Conservation (phyloP, 2,888 invertebrate species). For the Chloromyia formosa region DNA sequence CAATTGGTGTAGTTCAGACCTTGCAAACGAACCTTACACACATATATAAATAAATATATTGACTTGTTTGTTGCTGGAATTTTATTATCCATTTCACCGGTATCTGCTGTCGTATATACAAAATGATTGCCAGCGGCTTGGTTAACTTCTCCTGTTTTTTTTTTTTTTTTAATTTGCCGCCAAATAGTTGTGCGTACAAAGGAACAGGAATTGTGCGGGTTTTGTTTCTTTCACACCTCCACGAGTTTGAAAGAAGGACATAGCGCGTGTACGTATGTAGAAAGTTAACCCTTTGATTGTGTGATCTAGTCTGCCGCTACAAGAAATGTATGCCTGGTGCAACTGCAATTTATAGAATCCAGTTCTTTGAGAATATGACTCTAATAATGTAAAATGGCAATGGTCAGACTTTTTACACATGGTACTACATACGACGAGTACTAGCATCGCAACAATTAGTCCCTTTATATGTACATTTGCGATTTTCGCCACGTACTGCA, state of each 20-base stretch:
- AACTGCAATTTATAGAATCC: no score
- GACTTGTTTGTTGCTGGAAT: slow-evolving; percentile 25
- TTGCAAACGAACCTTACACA: not conserved
- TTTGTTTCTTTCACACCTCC: slow-evolving; percentile 35
- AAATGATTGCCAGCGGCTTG: not conserved
- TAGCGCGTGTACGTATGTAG: not conserved
- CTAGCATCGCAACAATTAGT: no score
- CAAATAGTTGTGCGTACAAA: slow-evolving; percentile 33
- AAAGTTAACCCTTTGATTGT: no score
- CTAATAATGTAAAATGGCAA: no score
- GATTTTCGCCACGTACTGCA: no score
- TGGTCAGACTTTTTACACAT: no score
- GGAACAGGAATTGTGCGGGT: slow-evolving; percentile 10
- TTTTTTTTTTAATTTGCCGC: slow-evolving; percentile 38
- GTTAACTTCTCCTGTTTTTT: not conserved
- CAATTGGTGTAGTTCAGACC: not conserved
- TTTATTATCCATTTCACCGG: not conserved
- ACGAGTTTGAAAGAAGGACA: not conserved
- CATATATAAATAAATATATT: slow-evolving; percentile 36
- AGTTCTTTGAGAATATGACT: no score
- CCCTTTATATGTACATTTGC: no score
- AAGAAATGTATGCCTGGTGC: no score
- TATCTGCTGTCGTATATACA: not conserved
- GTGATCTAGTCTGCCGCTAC: no score
- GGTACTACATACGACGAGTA: no score